A percentile compares a stretch with the other conserved stretches of the same genome.
Evolutionary conservation across 2,888 invertebrate species (phyloP).

Genomic region (Zootermopsis nevadensis): DNA sequence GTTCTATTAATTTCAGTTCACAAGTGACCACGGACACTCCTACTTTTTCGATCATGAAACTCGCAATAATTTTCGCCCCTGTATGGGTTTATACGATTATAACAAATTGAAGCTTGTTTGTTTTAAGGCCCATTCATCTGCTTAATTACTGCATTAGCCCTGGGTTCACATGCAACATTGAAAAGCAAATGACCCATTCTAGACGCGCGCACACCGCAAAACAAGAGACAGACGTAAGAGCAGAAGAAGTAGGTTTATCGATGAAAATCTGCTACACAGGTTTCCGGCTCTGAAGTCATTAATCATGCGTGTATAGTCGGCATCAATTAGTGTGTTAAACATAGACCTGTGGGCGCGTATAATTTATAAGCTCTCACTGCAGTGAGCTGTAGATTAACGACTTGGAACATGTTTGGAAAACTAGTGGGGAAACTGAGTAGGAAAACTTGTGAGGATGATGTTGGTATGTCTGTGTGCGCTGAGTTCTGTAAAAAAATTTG

Average conservation of each 20-base stretch:
- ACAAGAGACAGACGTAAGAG: background rate
- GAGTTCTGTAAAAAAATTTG: too few species aligned
- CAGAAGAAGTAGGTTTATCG: background rate
- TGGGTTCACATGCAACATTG: background rate
- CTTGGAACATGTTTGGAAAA: too few species aligned
- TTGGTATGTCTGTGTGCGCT: too few species aligned
- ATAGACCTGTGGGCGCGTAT: too few species aligned
- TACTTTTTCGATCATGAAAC: background rate
- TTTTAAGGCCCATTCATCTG: constrained; percentile 29
- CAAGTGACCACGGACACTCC: background rate
- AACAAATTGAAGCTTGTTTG: constrained; percentile 24
- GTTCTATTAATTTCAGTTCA: background rate
- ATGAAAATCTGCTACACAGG: constrained; percentile 12
- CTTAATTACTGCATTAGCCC: constrained; percentile 33
- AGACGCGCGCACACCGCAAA: constrained; percentile 2
- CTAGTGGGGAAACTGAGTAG: too few species aligned
- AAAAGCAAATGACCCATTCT: constrained; percentile 11
- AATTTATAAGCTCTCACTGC: too few species aligned
- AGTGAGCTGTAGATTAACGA: too few species aligned
- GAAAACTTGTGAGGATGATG: too few species aligned
- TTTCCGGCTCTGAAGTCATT: background rate
- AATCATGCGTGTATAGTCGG: background rate
- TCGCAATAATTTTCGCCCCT: background rate
- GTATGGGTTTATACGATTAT: background rate
- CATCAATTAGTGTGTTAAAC: background rate